phyloP scores from a whole-genome alignment of 2,797 vertebrate species.

The Enteromius trimaculatus region DNA sequence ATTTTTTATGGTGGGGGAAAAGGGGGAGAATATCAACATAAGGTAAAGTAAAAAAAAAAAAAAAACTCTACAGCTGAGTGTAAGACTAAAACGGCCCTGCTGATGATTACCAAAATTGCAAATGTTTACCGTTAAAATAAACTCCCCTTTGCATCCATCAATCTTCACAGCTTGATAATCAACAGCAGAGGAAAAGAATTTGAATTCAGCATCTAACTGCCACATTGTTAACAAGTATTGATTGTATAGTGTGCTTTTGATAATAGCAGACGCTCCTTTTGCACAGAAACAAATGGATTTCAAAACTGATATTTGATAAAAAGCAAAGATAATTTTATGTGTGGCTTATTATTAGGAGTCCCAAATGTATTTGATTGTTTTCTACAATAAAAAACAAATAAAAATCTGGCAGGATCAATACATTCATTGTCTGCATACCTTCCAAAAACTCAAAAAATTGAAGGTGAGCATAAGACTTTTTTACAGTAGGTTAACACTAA shows the following conservation, averaged over 20 bases:
- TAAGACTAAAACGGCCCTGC: neutral
- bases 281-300: neutral
- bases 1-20: neutral
- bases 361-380: neutral
- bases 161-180: conserved; percentile 23
- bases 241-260: neutral
- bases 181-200: neutral
- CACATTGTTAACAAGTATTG: neutral
- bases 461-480: conserved; percentile 67
- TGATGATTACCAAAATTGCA: conserved; percentile 17
- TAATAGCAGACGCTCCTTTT: neutral
- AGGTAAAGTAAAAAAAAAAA: neutral
- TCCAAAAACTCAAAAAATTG: conserved; percentile 60
- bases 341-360: conserved; percentile 24
- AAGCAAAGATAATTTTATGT: neutral
- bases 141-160: neutral
- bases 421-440: conserved; percentile 79
- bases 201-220: neutral
- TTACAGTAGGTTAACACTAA: conserved; percentile 55
- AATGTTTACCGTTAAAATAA: conserved; percentile 24
- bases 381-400: conserved; percentile 30
- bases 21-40: neutral
- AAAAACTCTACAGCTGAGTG: neutral
- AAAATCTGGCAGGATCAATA: conserved; percentile 74
- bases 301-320: neutral